Base-by-base conservation (phyloP, 1,140 invertebrate genomes). In the Ceratina japonica region DNA sequence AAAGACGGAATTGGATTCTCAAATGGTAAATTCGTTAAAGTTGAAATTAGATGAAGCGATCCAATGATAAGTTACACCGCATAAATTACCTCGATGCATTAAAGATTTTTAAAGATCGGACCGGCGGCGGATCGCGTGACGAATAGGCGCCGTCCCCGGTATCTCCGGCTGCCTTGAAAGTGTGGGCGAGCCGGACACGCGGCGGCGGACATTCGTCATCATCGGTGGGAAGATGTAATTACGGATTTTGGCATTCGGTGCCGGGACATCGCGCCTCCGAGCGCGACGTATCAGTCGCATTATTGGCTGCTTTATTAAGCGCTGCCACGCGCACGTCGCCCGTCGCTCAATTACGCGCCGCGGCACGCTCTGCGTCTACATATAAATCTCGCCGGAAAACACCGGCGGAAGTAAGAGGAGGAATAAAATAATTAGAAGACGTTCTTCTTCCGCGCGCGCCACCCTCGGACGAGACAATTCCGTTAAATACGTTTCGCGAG, bases 251-350 rank as follows among this genome's bases (percentile, higher is more conserved):
- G 75, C 66, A 78, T 78, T 78, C 69, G 61, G 59, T 27, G 56
- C 49, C 68, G 22, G 37, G 37, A 16, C 59, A 78, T 78, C 69
- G 59, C 59, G 69, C 69, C 69, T 72, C 51, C 68, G 75, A 56
- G 49, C 72, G 59, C 75, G 69, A 78, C 75, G 71, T 78, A 78
- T 78, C 75, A 78, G 75, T 78, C 75, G 75, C 75, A 78, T 78
- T 78, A 78, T 78, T 78, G 75, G 75, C 75, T 78, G 75, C 75
- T 78, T 78, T 78, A 78, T 78, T 78, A 78, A 63, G 69, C 75
- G 75, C 58, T 78, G 75, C 75, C 75, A 64, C 69, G 69, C 68
- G 31, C 68, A 44, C 69, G 69, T 78, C 75, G 68, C 58, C 75
- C 72, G 75, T 78, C 75, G 62, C 58, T 78, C 75, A 69, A 76